Conservation (phyloP, 2,888 invertebrate species). For the Parnassius orleans region DNA sequence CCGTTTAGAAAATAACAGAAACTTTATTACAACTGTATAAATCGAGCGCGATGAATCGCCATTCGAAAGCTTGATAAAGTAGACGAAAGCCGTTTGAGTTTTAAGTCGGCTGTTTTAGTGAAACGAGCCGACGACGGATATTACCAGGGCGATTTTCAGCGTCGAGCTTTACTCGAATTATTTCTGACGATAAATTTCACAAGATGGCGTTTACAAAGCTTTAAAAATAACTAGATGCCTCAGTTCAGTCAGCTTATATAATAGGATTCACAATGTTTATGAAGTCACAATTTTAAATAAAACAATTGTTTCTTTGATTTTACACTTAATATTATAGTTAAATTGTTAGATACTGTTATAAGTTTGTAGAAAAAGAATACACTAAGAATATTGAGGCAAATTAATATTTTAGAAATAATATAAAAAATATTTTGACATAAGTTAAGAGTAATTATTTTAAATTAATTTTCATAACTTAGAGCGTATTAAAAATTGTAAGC, state of each 20-base stretch:
- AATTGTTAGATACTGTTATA: too few species aligned
- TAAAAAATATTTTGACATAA: too few species aligned
- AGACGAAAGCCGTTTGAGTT: slow-evolving; percentile 33
- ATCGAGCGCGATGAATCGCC: slow-evolving; percentile 3
- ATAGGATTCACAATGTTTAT: neutral
- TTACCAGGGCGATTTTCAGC: slow-evolving; percentile 36
- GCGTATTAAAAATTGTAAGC: too few species aligned
- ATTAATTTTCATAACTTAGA: too few species aligned
- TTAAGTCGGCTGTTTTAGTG: slow-evolving; percentile 37
- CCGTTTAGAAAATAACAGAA: too few species aligned
- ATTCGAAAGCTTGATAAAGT: slow-evolving; percentile 23
- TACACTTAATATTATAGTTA: too few species aligned
- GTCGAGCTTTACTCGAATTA: slow-evolving; percentile 26
- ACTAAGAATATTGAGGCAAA: too few species aligned
- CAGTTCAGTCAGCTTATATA: slow-evolving; percentile 16
- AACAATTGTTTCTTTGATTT: too few species aligned
- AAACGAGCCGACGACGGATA: slow-evolving; percentile 41
- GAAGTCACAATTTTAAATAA: too few species aligned
- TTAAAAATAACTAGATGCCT: slow-evolving; percentile 28
- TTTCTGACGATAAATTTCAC: slow-evolving; percentile 31
- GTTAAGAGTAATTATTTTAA: too few species aligned
- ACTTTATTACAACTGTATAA: neutral
- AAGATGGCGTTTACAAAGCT: slow-evolving; percentile 27
- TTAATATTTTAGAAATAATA: too few species aligned
- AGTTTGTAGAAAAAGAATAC: too few species aligned